Conservation (phyloP, 2,797 vertebrate genomes). For the Cetoscarus ocellatus region DNA sequence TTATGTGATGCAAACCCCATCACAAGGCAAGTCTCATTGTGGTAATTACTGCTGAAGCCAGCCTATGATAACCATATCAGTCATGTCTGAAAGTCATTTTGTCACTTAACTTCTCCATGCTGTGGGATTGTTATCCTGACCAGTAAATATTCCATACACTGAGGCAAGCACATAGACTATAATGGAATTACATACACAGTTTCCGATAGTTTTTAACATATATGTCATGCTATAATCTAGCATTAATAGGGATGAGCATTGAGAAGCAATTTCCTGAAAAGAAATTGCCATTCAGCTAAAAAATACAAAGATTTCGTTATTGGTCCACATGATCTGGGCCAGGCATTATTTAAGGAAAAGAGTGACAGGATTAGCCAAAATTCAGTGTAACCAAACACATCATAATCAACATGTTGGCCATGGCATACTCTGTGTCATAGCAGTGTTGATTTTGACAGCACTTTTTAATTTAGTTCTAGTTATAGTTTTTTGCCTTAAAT, state of each 20-base stretch:
- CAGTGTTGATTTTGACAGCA: too few species aligned
- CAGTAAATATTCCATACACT: conserved; percentile 36
- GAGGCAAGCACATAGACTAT: conserved; percentile 27
- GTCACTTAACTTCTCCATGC: conserved; percentile 28
- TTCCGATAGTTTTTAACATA: conserved; percentile 15
- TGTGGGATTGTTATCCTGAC: conserved; percentile 22
- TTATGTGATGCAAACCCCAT: conserved; percentile 37
- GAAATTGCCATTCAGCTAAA: too few species aligned
- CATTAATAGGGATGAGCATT: conserved; percentile 13
- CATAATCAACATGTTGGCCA: too few species aligned
- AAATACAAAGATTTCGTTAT: too few species aligned
- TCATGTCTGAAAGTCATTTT: conserved; percentile 44
- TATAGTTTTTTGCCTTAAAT: too few species aligned
- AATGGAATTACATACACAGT: conserved; percentile 28
- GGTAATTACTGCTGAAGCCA: conserved; percentile 59
- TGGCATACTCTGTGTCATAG: too few species aligned
- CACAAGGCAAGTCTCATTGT: conserved; percentile 46
- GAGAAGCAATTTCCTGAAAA: too few species aligned
- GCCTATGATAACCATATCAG: conserved; percentile 57
- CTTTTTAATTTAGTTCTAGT: too few species aligned
- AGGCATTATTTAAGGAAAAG: too few species aligned
- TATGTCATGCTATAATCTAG: conserved; percentile 9
- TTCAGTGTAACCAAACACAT: too few species aligned
- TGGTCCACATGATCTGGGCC: too few species aligned
- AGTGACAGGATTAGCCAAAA: too few species aligned